Evolutionary conservation across 2,888 invertebrate genomes (phyloP).

Genomic region (Scelioninae gen. 1): DNA sequence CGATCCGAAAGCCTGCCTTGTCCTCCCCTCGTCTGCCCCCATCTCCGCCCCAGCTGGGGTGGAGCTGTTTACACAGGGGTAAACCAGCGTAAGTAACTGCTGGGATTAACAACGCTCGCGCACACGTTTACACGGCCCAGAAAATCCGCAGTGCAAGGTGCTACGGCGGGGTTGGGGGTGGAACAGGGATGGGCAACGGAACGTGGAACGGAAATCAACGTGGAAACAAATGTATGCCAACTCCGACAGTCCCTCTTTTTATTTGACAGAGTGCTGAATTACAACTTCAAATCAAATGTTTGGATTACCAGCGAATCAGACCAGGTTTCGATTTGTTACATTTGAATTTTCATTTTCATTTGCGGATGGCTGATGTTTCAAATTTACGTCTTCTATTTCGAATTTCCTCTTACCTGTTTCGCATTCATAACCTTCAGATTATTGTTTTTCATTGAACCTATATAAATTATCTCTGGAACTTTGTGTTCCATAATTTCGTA

Average conservation of each 20-base stretch:
- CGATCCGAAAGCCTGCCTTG: constrained; percentile 60
- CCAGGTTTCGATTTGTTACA: not conserved
- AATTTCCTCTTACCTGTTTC: no score
- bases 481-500: no score
- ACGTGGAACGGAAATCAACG: constrained; percentile 72
- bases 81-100: constrained; percentile 75
- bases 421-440: no score
- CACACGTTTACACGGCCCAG: constrained; percentile 69
- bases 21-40: constrained; percentile 4
- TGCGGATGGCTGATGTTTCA: no score
- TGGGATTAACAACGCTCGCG: constrained; percentile 74
- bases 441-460: no score
- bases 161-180: not conserved
- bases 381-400: no score
- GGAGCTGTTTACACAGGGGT: constrained; percentile 72
- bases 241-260: constrained; percentile 18
- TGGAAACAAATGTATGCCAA: constrained; percentile 66
- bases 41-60: not conserved
- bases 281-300: constrained; percentile 38
- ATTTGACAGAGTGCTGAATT: constrained; percentile 35
- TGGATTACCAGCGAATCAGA: constrained; percentile 21
- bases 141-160: constrained; percentile 43
- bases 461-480: no score
- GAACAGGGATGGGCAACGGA: constrained; percentile 7
- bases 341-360: no score